Evolutionary conservation across 2,113 vertebrate genomes (phyloP).

Genomic region (Antennarius striatus): DNA sequence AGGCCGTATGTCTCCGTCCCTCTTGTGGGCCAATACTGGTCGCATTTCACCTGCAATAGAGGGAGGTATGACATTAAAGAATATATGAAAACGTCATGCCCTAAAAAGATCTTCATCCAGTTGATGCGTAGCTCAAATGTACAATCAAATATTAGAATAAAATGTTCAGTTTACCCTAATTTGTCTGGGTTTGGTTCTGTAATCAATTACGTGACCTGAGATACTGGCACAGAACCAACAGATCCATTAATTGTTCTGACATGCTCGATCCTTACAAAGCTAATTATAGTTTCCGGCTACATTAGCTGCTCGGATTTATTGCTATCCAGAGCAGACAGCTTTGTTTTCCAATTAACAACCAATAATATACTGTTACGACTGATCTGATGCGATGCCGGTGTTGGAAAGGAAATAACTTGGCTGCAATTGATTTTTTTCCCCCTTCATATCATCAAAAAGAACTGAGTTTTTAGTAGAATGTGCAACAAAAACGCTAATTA

Average conservation of each 20-base stretch:
- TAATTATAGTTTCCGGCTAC: constrained; percentile 72
- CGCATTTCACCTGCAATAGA: constrained; percentile 92
- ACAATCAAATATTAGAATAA: constrained; percentile 31
- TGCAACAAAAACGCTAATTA: neutral
- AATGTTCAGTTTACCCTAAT: constrained; percentile 21
- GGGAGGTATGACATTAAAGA: constrained; percentile 26
- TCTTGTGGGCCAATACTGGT: constrained; percentile 98
- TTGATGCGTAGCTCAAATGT: neutral
- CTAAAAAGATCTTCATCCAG: no score
- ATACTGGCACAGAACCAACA: constrained; percentile 48
- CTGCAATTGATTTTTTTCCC: constrained; percentile 24
- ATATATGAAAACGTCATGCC: neutral
- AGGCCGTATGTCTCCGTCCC: constrained; percentile 95
- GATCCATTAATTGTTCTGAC: constrained; percentile 67
- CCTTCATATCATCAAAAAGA: neutral
- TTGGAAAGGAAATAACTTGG: constrained; percentile 31
- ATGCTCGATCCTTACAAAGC: constrained; percentile 76
- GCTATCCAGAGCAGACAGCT: constrained; percentile 52
- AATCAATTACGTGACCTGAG: constrained; percentile 64
- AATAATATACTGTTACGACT: constrained; percentile 57
- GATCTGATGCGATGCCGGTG: neutral
- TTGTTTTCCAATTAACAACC: constrained; percentile 65
- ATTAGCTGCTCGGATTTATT: constrained; percentile 69
- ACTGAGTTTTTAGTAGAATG: neutral
- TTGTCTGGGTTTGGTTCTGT: constrained; percentile 59